These are phyloP conservation scores for Epiblema foenella DNA, from an alignment of 2,888 invertebrate species.

Conservation along the genomic window DNA sequence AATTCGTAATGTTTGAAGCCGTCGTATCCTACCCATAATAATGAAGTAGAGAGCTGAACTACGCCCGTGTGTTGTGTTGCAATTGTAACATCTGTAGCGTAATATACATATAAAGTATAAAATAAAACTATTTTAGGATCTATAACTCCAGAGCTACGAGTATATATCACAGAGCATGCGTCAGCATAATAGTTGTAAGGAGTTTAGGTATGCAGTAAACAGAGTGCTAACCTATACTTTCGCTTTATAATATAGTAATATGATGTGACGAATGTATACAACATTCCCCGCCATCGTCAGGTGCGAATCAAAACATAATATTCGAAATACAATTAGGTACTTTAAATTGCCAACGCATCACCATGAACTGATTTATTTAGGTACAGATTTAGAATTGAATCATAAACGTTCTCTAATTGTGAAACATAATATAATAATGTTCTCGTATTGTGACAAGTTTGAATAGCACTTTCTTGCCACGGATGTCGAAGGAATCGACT, in stretches of 20 bases:
- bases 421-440: too few relatives aligned
- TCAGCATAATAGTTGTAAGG: background rate
- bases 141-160: too few relatives aligned
- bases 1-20: constrained; percentile 8
- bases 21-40: constrained; percentile 19
- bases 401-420: too few relatives aligned
- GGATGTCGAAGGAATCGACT: too few relatives aligned
- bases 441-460: too few relatives aligned
- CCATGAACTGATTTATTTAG: background rate
- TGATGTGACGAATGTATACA: background rate
- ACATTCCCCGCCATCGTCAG: background rate
- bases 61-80: too few relatives aligned
- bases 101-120: too few relatives aligned
- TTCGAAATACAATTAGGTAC: background rate
- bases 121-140: too few relatives aligned
- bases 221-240: background rate
- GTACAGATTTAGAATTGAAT: background rate
- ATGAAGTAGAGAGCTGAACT: background rate
- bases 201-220: background rate
- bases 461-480: too few relatives aligned
- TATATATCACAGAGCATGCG: too few relatives aligned
- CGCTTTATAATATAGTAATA: background rate
- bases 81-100: too few relatives aligned
- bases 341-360: background rate
- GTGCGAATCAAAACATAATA: constrained; percentile 8